phyloP scores from a whole-genome alignment of 2,888 invertebrate genomes.

The Gortyna flavago region DNA sequence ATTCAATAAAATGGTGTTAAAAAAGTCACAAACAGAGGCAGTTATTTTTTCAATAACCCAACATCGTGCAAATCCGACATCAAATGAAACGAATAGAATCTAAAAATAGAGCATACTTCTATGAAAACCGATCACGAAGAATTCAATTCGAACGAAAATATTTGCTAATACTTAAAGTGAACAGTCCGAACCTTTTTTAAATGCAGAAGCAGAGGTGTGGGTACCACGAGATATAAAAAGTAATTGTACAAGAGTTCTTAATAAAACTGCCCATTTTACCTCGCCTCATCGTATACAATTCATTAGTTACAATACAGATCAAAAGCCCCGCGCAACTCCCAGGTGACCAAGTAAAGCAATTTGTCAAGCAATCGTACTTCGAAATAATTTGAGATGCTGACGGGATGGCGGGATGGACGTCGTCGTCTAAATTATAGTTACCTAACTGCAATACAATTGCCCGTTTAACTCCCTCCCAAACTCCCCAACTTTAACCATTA shows the following conservation, averaged over 20 bases:
- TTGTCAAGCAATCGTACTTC: constrained; percentile 59
- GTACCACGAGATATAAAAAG: background rate
- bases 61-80: background rate
- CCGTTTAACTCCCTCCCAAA: constrained; percentile 67
- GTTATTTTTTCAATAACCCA: background rate
- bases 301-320: constrained; percentile 33
- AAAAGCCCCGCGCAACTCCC: constrained; percentile 38
- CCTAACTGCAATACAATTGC: constrained; percentile 75
- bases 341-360: constrained; percentile 58
- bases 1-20: background rate
- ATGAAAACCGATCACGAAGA: background rate
- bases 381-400: constrained; percentile 63
- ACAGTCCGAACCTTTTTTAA: background rate
- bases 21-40: background rate
- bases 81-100: constrained; percentile 5
- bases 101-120: background rate
- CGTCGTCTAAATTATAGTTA: constrained; percentile 72
- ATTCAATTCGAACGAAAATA: constrained; percentile 13
- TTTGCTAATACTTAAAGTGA: constrained; percentile 12
- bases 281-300: constrained; percentile 3
- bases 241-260: background rate
- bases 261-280: constrained; percentile 18
- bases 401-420: constrained; percentile 60
- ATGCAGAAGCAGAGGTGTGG: background rate
- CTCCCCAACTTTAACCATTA: constrained; percentile 76